Base-by-base conservation (phyloP, 30 jellyfish, hydroid and myxozoan species). In the Euphysa ruthae region DNA sequence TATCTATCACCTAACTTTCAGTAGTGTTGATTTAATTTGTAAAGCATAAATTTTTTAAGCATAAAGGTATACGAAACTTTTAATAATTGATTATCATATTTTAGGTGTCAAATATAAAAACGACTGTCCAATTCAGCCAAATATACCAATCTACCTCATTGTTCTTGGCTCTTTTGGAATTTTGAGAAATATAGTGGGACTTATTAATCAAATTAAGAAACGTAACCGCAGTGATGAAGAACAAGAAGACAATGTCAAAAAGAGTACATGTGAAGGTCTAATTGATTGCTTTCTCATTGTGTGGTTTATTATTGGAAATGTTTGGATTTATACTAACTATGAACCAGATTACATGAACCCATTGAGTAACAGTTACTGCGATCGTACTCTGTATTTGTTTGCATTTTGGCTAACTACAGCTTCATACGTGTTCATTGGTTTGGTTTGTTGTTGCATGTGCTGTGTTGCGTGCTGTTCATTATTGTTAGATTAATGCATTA, bases 241-340 rank as follows among this genome's bases (percentile, higher is more conserved):
- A 1, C 83, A 69, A 20, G 86, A 61, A 29, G 84, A 73, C 23
- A 69, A 81, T 28, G 68, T 65, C 26, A 86, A 73, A 50, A 72
- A 75, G 28, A 66, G 75, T 20, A 70, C 82, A 23, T 86, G 71
- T 1, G 96, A 86, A 44, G 87, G 96, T 28, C 49, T 79, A 62
- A 80, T 86, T 35, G 94, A 86, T 63, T 80, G 94, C 65, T 86
- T 86, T 63, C 60, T 86, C 42, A 49, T 86, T 29, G 96, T 88
- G 1, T 86, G 96, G 96, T 86, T 86, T 54, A 86, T 86, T 49
- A 70, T 82, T 29, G 96, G 96, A n/a, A 86, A 86, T 61, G 93
- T 86, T 8, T 86, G 96, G 96, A 79, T 86, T 29, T 86, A 86
- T 84, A 27, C 70, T 20, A 68, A 72, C 72, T 86, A 86, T 73